phyloP scores from a whole-genome alignment of 2,888 invertebrate genomes.

The Archaeoteleia sp. region DNA sequence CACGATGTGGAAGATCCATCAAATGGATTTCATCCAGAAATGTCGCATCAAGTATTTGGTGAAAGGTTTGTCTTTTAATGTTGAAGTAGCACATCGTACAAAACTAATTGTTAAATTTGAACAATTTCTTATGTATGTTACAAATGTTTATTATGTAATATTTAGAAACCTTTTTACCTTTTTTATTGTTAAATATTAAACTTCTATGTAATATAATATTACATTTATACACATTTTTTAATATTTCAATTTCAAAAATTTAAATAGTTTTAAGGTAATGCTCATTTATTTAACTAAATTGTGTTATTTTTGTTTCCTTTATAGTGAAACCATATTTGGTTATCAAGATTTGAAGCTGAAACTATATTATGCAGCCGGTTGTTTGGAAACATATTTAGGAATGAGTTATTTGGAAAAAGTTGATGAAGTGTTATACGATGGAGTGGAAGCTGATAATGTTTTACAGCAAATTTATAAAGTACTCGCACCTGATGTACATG shows the following conservation, averaged over 20 bases:
- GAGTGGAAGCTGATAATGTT: slow-evolving; percentile 85
- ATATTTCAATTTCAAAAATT: no score
- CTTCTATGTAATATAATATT: neutral
- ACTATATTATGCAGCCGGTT: slow-evolving; percentile 88
- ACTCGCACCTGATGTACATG: slow-evolving; percentile 82
- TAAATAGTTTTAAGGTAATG: no score
- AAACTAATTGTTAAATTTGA: no score
- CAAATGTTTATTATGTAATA: no score
- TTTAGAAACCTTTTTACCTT: no score
- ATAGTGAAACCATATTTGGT: slow-evolving; percentile 93
- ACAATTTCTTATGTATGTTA: no score
- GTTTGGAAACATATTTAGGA: slow-evolving; percentile 87
- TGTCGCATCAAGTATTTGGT: slow-evolving; percentile 96
- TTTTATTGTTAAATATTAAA: no score
- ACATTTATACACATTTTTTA: neutral
- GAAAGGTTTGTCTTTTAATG: slow-evolving; percentile 77
- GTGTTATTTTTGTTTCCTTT: slow-evolving; percentile 52
- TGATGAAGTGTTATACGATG: slow-evolving; percentile 78
- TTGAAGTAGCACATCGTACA: neutral
- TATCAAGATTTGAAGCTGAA: slow-evolving; percentile 88
- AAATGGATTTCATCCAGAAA: slow-evolving; percentile 84
- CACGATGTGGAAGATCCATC: slow-evolving; percentile 82
- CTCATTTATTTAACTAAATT: slow-evolving; percentile 1
- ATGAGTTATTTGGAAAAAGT: slow-evolving; percentile 84
- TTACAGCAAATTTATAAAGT: slow-evolving; percentile 81